phyloP scores from a whole-genome alignment of 30 jellyfish, hydroid and myxozoan genomes.

The Cassiopea andromeda region DNA sequence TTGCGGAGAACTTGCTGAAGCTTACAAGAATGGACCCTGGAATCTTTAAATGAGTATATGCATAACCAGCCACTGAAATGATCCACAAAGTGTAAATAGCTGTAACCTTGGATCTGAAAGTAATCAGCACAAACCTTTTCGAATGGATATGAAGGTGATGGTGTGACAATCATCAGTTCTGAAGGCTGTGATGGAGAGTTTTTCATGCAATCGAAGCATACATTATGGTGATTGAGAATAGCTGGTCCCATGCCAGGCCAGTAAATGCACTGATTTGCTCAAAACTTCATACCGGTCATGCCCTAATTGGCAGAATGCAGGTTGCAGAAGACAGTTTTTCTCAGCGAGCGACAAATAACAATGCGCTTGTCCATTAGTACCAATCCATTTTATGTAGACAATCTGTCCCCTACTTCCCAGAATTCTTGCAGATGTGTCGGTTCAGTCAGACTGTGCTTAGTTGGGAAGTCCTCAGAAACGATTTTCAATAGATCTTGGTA shows the following conservation, averaged over 20 bases:
- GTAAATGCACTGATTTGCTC: neutral
- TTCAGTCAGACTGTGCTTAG: no score
- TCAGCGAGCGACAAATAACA: neutral
- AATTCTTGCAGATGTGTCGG: no score
- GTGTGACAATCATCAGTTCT: neutral
- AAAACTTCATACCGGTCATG: neutral
- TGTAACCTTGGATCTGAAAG: neutral
- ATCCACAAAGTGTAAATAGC: neutral
- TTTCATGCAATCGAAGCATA: neutral
- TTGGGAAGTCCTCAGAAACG: no score
- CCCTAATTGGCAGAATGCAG: neutral
- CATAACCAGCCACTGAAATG: neutral
- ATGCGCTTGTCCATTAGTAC: neutral
- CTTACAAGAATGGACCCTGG: no score
- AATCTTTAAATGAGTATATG: no score
- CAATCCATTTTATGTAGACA: no score
- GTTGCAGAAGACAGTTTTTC: neutral
- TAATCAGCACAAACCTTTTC: neutral
- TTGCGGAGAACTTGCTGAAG: no score
- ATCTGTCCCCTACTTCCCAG: no score
- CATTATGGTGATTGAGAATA: neutral
- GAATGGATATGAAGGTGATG: neutral
- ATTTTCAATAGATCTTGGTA: no score
- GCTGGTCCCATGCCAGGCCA: neutral
- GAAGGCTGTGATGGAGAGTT: neutral